Evolutionary conservation across 2,113 vertebrate genomes (phyloP), one percentile per base, ranked within the genome.

Genomic region (Ameiurus melas): DNA sequence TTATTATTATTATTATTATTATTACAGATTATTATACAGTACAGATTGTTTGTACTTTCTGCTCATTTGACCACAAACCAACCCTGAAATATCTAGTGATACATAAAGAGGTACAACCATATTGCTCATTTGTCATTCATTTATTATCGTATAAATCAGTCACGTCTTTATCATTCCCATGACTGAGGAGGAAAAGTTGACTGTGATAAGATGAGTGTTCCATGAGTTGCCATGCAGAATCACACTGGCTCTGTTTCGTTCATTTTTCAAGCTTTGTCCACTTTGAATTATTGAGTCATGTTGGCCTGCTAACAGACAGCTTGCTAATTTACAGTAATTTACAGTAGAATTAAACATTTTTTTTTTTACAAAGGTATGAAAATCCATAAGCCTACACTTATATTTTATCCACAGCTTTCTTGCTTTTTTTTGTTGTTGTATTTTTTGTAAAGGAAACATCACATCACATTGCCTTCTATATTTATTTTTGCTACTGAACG

Each of bases 41-140:
- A 51, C 47, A 51, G 47, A 3, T 4, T 47, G 33, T 55, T 82
- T 30, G 20, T 22, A 22, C 20, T 22, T 25, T 25, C 3, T 9
- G 9, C 14, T 57, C 10, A 62, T 78, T 47, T 85, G 84, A 87
- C 86, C 86, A 90, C 60, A 86, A 90, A 91, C 75, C 57, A 68
- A 86, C 85, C 85, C 82, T 91, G 89, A 91, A 94, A 88, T 90
- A 86, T 94, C 90, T 89, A 90, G 73, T 90, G 92, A 90, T 51
- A 93, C 87, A 91, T 90, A 91, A 92, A 91, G 91, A 77, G 17
- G 88, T 89, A 92, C 91, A 91, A 87, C 83, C 90, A 86, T 89
- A 89, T 92, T 91, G 84, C 84, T 92, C 87, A 83, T 80, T 86
- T 93, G 91, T 89, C 89, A 57, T 86, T 86, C 86, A 73, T 89